Evolutionary conservation across 2,797 vertebrate species (phyloP), one percentile per base, ranked within the genome.

Genomic region (Anas acuta): DNA sequence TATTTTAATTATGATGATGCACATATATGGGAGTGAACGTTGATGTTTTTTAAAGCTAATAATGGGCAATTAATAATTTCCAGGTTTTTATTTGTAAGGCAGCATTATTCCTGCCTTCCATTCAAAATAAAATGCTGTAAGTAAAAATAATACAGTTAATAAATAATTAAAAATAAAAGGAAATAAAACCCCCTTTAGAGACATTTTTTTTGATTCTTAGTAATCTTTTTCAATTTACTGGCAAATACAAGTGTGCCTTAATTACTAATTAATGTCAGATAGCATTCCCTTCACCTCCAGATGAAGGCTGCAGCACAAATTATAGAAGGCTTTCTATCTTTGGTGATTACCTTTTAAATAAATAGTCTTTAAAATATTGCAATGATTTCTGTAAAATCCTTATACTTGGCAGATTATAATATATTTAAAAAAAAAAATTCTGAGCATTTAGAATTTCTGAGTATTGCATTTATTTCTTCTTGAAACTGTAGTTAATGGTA

Each of bases 371-470:
- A 39, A 78, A 77, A 51, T 62, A 49, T 18, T 58, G 9, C 20
- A 32, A 2, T 4, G 8, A 9, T 47, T 57, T 2, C 33, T 66
- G 22, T 21, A 53, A 30, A 69, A 65, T 39, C 33, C 21, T 19
- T 13, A 3, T 13, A 43, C 1, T 1, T 18, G 65, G 16, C 30
- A 62, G 39, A 5, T 26, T 12, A 12, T 37, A 10, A 1, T 7
- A 32, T 58, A 43, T 53, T 53, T 17, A 7, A 23, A 8, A 45
- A 8, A 45, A 25, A 23, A 14, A 37, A 43, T 32, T 70, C 41
- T 51, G 70, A 35, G 10, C 22, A 11, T 37, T 65, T 58, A 11
- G 17, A 32, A 33, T 7, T 13, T 45, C 43, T 45, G 43, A 45
- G 10, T 6, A 21, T 16, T 11, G 9, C 16, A 25, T 28, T 49